Conservation (phyloP, 2,113 vertebrate species). For the Enhydra lutris region DNA sequence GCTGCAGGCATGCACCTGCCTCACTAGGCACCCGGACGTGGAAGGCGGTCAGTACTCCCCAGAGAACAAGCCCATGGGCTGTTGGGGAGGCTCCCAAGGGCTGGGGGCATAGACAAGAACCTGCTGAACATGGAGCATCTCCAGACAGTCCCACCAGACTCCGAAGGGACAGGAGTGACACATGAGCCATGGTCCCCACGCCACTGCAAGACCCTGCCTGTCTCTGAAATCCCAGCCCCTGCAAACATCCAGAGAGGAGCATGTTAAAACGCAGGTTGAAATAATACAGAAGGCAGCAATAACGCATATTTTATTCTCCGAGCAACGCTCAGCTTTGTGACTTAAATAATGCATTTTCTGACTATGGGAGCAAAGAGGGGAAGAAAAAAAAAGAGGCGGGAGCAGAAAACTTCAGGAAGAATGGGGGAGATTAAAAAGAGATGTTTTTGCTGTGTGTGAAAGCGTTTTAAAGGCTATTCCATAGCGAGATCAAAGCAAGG, state of each 20-base stretch:
- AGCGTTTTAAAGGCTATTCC: constrained; percentile 28
- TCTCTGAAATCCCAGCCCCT: background rate
- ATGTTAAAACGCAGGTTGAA: background rate
- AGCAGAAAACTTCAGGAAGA: constrained; percentile 33
- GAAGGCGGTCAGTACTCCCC: background rate
- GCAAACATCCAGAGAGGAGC: background rate
- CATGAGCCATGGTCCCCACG: accelerated
- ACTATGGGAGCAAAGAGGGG: background rate
- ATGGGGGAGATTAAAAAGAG: constrained; percentile 14
- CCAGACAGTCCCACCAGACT: background rate
- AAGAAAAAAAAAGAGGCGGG: background rate
- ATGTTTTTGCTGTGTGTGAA: background rate
- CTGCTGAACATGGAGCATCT: background rate
- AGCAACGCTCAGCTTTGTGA: background rate
- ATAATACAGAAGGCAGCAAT: background rate
- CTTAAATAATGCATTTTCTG: background rate
- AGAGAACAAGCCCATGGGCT: background rate
- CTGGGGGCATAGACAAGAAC: background rate
- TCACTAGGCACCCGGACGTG: background rate
- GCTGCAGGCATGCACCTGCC: background rate
- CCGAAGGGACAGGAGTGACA: background rate
- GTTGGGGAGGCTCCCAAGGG: background rate
- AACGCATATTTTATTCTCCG: background rate
- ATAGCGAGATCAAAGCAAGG: constrained; percentile 54
- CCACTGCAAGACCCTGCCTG: accelerated